phyloP scores from a whole-genome alignment of 1,140 invertebrate species.

The Globodera rostochiensis region DNA sequence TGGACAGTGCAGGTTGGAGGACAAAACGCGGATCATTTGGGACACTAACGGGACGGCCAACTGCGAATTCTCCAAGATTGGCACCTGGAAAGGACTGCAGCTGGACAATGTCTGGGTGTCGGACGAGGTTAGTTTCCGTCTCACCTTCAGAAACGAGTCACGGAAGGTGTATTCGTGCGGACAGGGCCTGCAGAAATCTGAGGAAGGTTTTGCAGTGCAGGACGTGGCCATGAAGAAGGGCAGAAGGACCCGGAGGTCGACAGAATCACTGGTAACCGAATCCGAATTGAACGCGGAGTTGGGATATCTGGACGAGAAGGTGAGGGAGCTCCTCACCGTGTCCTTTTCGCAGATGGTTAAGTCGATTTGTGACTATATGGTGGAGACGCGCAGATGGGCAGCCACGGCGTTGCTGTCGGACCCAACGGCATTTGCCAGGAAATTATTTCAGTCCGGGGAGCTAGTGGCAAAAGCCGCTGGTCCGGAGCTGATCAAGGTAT shows the following conservation, averaged over 20 bases:
- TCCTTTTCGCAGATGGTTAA: slow-evolving; percentile 5
- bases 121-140: slow-evolving; percentile 8
- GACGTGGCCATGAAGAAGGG: neutral
- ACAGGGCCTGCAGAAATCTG: neutral
- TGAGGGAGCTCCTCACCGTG: neutral
- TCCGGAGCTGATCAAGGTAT: neutral
- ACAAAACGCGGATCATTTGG: neutral
- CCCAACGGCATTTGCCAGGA: slow-evolving; percentile 9
- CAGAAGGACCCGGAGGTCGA: neutral
- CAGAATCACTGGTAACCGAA: neutral
- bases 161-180: neutral
- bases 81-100: slow-evolving; percentile 12
- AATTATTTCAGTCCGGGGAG: neutral
- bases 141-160: neutral
- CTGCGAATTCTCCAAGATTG: slow-evolving; percentile 4
- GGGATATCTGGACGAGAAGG: neutral
- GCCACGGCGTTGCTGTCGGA: neutral
- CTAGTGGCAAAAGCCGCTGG: slow-evolving; percentile 12
- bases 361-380: slow-evolving; percentile 1
- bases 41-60: neutral
- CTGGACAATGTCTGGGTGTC: slow-evolving; percentile 14
- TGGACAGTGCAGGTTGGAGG: neutral
- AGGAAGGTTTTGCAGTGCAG: slow-evolving; percentile 5
- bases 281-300: neutral
- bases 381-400: slow-evolving; percentile 10